phyloP scores from a whole-genome alignment of 2,888 invertebrate genomes.

The Drosophila algonquin region DNA sequence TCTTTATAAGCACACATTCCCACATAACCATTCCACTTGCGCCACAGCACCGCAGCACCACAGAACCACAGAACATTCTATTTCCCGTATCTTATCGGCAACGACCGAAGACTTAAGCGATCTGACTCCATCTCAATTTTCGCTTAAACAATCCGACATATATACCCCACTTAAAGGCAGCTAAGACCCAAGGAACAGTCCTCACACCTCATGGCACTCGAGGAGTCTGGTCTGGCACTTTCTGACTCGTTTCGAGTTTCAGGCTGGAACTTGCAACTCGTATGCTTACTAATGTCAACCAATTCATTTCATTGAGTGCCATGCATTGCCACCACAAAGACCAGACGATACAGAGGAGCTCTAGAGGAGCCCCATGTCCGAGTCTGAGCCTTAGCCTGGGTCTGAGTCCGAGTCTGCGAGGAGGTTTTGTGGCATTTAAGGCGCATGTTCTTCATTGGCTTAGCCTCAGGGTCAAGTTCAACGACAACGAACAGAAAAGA shows the following conservation, averaged over 20 bases:
- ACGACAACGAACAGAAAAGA: conserved; percentile 52
- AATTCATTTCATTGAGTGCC: conserved; percentile 79
- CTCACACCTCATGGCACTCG: conserved; percentile 59
- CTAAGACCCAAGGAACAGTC: conserved; percentile 74
- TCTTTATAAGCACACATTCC: conserved; percentile 18
- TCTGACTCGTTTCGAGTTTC: conserved; percentile 39
- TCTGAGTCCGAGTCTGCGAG: conserved; percentile 28
- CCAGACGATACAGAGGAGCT: conserved; percentile 16
- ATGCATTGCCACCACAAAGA: conserved; percentile 71
- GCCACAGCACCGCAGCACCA: neutral
- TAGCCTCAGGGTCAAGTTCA: conserved; percentile 79
- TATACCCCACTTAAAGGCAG: conserved; percentile 75
- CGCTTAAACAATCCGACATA: conserved; percentile 73
- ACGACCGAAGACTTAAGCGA: conserved; percentile 43
- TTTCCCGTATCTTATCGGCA: conserved; percentile 32
- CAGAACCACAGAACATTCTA: neutral
- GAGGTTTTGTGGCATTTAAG: conserved; percentile 69
- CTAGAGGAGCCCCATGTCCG: conserved; percentile 17
- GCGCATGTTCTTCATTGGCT: conserved; percentile 74
- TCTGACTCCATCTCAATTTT: conserved; percentile 53
- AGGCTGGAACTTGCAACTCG: conserved; percentile 54
- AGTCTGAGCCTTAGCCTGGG: conserved; percentile 26
- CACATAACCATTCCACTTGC: conserved; percentile 8
- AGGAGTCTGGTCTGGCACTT: neutral
- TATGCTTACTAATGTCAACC: conserved; percentile 70